Conservation (phyloP, 2,888 invertebrate species). For the Temnothorax rugatulus region DNA sequence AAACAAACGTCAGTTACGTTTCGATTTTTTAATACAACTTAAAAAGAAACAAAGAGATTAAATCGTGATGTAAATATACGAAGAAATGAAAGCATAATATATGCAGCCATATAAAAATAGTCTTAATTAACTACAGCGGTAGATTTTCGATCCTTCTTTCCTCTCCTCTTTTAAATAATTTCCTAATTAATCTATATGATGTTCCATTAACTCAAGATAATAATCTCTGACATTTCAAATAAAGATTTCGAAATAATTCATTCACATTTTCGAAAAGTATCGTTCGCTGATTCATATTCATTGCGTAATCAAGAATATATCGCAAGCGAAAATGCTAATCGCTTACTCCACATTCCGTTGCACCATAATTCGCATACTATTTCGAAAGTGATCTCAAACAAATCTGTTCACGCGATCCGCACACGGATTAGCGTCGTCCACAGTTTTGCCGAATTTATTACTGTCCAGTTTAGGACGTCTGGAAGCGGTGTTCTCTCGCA, state of each 20-base stretch:
- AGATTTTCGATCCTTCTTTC: background rate
- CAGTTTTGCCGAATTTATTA: constrained; percentile 11
- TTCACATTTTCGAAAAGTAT: background rate
- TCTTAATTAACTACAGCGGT: background rate
- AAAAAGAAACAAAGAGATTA: background rate
- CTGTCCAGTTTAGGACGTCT: constrained; percentile 1
- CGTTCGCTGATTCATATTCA: background rate
- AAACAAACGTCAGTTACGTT: background rate
- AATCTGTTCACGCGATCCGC: background rate
- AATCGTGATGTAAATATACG: background rate
- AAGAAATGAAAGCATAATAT: background rate
- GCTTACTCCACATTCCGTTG: constrained; percentile 7
- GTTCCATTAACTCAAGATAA: background rate
- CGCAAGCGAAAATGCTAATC: constrained; percentile 4
- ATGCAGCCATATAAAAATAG: background rate
- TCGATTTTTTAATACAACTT: background rate
- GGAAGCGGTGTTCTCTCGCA: background rate
- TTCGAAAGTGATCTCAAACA: constrained; percentile 18
- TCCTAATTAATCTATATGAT: constrained; percentile 2
- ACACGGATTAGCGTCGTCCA: background rate
- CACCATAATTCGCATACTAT: background rate
- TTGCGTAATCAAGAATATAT: background rate
- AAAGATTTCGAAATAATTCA: background rate
- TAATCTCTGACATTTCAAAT: background rate
- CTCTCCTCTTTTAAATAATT: background rate